These are phyloP conservation scores for Chaetogeoica ovagalla DNA, from an alignment of 2,888 invertebrate species.

Conservation along the genomic window DNA sequence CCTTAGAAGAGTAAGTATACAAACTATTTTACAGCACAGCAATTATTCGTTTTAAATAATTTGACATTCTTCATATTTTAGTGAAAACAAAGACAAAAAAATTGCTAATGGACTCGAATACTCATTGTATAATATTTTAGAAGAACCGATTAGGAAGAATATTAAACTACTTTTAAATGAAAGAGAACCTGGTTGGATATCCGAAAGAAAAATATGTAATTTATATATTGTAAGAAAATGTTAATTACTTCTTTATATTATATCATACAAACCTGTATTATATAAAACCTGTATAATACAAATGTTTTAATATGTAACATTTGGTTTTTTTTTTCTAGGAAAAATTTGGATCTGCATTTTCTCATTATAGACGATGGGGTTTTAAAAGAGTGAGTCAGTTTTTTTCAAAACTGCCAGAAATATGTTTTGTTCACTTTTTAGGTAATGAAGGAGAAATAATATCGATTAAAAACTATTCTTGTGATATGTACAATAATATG, in stretches of 20 bases:
- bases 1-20: constrained; percentile 16
- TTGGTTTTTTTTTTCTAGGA: constrained; percentile 18
- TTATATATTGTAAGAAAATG: constrained; percentile 23
- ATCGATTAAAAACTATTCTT: constrained; percentile 5
- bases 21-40: not conserved
- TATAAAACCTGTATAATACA: not conserved
- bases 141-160: constrained; percentile 30
- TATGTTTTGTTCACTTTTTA: constrained; percentile 20
- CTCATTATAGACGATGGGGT: constrained; percentile 42
- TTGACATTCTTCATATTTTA: not conserved
- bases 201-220: constrained; percentile 25
- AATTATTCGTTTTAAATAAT: not conserved
- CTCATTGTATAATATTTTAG: constrained; percentile 17
- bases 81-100: not conserved
- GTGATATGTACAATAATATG: not conserved
- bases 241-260: not conserved
- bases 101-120: constrained; percentile 24
- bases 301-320: not conserved
- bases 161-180: constrained; percentile 36
- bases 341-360: constrained; percentile 43
- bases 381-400: constrained; percentile 34
- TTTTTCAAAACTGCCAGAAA: constrained; percentile 41
- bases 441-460: constrained; percentile 22
- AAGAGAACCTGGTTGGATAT: constrained; percentile 5
- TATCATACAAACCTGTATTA: too few species aligned